phyloP scores from a whole-genome alignment of 2,888 invertebrate genomes.

The Xestia rhomboidea region DNA sequence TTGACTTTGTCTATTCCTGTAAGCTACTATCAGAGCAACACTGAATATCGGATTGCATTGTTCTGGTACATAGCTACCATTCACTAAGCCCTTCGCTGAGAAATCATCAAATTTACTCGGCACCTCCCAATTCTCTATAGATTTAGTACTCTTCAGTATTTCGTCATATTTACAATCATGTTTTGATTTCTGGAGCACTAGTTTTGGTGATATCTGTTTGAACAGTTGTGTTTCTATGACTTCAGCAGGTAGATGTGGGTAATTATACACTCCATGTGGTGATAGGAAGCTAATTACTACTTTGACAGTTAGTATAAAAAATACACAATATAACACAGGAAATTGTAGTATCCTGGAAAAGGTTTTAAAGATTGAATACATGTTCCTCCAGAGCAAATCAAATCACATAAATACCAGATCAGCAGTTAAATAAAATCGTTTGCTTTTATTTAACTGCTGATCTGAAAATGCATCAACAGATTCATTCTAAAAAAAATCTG shows the following conservation, averaged over 20 bases:
- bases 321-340: slow-evolving; percentile 72
- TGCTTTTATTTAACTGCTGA: neutral
- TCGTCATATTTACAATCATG: slow-evolving; percentile 80
- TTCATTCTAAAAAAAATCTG: neutral
- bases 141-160: slow-evolving; percentile 73
- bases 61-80: slow-evolving; percentile 80
- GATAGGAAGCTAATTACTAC: slow-evolving; percentile 39
- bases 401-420: neutral
- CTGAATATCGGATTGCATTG: slow-evolving; percentile 88
- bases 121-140: slow-evolving; percentile 72
- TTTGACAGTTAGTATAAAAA: slow-evolving; percentile 45
- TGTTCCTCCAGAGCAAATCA: neutral
- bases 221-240: slow-evolving; percentile 51
- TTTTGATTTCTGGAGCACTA: slow-evolving; percentile 68
- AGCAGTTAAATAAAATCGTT: neutral
- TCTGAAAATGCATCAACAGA: neutral
- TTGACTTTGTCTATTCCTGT: slow-evolving; percentile 94
- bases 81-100: slow-evolving; percentile 73
- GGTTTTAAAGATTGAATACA: slow-evolving; percentile 17
- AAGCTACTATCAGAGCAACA: slow-evolving; percentile 95
- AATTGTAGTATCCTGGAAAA: slow-evolving; percentile 72
- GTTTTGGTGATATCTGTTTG: slow-evolving; percentile 64
- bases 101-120: slow-evolving; percentile 74
- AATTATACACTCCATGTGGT: slow-evolving; percentile 52
- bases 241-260: slow-evolving; percentile 52